Percentiles rank a stretch among this genome's conserved stretches.
phyloP scores from a whole-genome alignment of 2,113 vertebrate genomes.

The Oncorhynchus kisutch region DNA sequence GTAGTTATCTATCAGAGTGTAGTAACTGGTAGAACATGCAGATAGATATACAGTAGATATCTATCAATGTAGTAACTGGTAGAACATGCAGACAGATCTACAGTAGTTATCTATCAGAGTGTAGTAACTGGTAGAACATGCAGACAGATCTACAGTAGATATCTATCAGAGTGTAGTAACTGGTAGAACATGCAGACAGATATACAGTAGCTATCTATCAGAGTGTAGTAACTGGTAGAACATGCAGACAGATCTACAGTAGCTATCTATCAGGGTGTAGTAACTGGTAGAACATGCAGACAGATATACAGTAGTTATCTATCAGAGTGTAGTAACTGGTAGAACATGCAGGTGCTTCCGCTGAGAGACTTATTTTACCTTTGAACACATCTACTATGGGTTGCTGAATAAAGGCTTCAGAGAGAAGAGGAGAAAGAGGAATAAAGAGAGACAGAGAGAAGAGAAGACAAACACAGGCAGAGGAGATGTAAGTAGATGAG shows the following conservation, averaged over 20 bases:
- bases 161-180: not conserved
- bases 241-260: constrained; percentile 4
- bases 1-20: not conserved
- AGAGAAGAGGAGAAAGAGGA: constrained; percentile 69
- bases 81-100: not conserved
- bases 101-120: not conserved
- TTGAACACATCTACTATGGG: constrained; percentile 86
- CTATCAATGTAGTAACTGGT: not conserved
- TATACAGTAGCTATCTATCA: not conserved
- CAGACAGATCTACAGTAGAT: not conserved
- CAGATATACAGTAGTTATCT: not conserved
- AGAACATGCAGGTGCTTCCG: constrained; percentile 65
- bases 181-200: not conserved
- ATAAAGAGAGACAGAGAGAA: not conserved
- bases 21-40: not conserved
- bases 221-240: not conserved
- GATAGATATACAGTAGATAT: not conserved
- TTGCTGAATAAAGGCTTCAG: constrained; percentile 82
- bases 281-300: not conserved
- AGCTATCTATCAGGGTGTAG: not conserved
- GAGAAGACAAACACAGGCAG: not conserved
- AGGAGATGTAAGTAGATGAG: not conserved
- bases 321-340: not conserved
- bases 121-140: not conserved
- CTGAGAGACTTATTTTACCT: constrained; percentile 80